Percentiles rank a stretch among this genome's conserved stretches.
Conservation (phyloP, 2,888 invertebrate genomes). For the Periphyllus acericola region DNA sequence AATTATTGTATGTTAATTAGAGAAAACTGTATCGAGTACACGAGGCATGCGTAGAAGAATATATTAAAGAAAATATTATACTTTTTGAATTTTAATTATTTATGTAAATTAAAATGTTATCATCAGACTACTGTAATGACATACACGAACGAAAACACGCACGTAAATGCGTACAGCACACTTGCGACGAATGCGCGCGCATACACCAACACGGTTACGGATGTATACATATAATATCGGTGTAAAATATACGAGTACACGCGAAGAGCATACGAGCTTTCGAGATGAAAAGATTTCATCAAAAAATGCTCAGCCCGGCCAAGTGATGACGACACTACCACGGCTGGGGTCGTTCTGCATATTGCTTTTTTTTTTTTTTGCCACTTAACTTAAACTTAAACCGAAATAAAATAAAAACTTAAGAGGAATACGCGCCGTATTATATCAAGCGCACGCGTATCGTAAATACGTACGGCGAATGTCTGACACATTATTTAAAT, state of each 20-base stretch:
- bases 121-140: neutral
- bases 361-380: neutral
- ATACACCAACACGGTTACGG: no score
- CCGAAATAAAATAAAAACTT: neutral
- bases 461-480: neutral
- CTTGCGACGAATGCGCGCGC: neutral
- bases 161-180: neutral
- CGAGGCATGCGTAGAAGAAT: neutral
- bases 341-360: neutral
- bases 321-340: neutral
- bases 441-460: neutral
- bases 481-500: constrained; percentile 19
- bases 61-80: neutral
- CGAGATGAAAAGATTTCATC: neutral
- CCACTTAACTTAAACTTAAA: neutral
- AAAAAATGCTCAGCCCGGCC: neutral
- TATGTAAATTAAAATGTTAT: neutral
- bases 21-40: neutral
- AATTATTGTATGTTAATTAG: neutral
- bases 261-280: neutral
- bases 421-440: neutral
- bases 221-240: no score
- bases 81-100: neutral
- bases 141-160: neutral
- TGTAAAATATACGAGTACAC: no score